phyloP scores from a whole-genome alignment of 2,888 invertebrate species.

The Tiphia femorata region DNA sequence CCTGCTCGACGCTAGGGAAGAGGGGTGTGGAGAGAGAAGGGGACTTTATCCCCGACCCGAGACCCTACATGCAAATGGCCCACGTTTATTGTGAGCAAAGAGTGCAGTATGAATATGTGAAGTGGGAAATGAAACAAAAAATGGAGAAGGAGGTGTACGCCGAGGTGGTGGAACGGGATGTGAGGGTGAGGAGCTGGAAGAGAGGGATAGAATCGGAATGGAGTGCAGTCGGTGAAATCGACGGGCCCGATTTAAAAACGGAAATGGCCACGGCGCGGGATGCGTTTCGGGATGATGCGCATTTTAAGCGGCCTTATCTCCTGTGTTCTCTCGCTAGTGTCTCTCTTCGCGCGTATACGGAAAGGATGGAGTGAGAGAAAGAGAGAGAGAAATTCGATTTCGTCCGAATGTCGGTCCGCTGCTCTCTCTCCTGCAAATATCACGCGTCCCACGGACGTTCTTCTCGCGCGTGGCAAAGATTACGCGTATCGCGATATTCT shows the following conservation, averaged over 20 bases:
- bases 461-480: no score
- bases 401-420: background rate
- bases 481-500: no score
- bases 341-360: background rate
- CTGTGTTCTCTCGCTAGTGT: no score
- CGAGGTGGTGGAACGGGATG: background rate
- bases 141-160: slow-evolving; percentile 12
- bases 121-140: slow-evolving; percentile 58
- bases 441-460: no score
- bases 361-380: background rate
- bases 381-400: background rate
- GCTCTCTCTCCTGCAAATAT: background rate
- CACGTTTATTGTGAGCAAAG: slow-evolving; percentile 64
- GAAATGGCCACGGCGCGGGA: slow-evolving; percentile 30
- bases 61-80: slow-evolving; percentile 64
- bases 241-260: slow-evolving; percentile 24
- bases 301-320: no score
- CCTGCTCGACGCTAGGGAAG: background rate
- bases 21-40: slow-evolving; percentile 21
- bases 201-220: slow-evolving; percentile 5
- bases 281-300: background rate
- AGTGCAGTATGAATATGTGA: slow-evolving; percentile 62
- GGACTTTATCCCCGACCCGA: slow-evolving; percentile 53
- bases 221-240: slow-evolving; percentile 6
- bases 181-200: background rate